Conservation (phyloP, 2,797 vertebrate genomes). For the Squalus acanthias region DNA sequence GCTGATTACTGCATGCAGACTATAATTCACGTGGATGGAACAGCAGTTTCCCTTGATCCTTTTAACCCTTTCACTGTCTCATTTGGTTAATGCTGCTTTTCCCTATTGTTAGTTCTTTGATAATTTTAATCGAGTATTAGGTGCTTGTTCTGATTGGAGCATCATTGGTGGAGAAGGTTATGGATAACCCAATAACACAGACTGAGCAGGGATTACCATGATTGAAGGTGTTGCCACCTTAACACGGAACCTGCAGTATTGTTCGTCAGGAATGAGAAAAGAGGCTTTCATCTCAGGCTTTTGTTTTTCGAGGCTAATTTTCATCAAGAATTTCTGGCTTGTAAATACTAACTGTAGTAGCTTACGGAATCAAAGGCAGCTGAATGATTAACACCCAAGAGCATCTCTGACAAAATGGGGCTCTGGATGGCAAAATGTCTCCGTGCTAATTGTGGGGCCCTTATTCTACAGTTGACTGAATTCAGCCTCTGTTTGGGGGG, state of each 20-base stretch:
- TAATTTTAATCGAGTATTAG: neutral
- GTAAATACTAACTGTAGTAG: neutral
- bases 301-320: neutral
- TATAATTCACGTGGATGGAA: constrained; percentile 11
- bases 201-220: neutral
- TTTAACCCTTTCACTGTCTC: constrained; percentile 38
- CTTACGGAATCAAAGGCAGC: neutral
- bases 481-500: neutral
- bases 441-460: neutral
- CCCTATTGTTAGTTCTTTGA: neutral
- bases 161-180: neutral
- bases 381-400: neutral
- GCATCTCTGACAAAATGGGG: neutral
- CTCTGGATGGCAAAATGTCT: neutral
- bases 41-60: constrained; percentile 5
- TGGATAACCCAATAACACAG: neutral
- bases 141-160: neutral
- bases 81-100: neutral
- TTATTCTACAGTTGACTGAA: constrained; percentile 16
- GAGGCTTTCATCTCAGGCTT: neutral
- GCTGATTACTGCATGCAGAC: constrained; percentile 31
- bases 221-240: neutral
- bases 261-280: neutral
- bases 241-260: neutral
- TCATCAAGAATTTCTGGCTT: neutral